A percentile compares a stretch with the other conserved stretches of the same genome.
These are phyloP conservation scores for Cossypha dichroa DNA, from an alignment of 2,797 vertebrate genomes.

Conservation along the genomic window DNA sequence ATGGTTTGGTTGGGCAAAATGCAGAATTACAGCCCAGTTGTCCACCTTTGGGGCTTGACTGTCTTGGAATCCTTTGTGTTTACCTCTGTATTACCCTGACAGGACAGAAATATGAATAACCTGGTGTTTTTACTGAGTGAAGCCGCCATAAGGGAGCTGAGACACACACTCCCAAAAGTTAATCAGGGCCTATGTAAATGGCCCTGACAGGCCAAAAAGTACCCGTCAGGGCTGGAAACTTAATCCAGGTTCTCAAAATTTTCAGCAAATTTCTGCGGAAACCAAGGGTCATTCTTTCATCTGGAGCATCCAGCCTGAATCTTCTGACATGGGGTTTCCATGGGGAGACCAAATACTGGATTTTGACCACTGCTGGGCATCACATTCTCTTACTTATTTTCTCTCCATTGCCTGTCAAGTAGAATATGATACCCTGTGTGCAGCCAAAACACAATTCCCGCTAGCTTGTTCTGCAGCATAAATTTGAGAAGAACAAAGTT, in stretches of 20 bases:
- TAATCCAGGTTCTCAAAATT: background rate
- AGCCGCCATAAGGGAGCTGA: background rate
- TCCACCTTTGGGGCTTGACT: background rate
- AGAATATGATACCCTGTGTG: background rate
- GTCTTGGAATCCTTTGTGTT: background rate
- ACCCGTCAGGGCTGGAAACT: background rate
- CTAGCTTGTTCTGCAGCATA: background rate
- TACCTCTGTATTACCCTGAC: background rate
- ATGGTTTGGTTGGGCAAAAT: background rate
- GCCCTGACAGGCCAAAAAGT: background rate
- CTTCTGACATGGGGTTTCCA: background rate
- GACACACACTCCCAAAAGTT: background rate
- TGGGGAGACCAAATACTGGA: background rate
- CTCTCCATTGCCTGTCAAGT: background rate
- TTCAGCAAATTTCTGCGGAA: background rate
- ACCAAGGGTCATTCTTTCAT: background rate
- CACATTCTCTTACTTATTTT: background rate
- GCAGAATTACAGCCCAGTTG: fast-evolving
- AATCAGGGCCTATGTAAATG: background rate
- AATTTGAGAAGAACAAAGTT: background rate
- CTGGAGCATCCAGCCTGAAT: background rate
- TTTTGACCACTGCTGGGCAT: background rate
- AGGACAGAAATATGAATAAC: background rate
- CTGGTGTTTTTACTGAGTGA: background rate
- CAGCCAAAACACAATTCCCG: background rate